A percentile compares a stretch with the other conserved stretches of the same genome.
phyloP scores from a whole-genome alignment of 2,888 invertebrate species.

The Drosophila longiperda region DNA sequence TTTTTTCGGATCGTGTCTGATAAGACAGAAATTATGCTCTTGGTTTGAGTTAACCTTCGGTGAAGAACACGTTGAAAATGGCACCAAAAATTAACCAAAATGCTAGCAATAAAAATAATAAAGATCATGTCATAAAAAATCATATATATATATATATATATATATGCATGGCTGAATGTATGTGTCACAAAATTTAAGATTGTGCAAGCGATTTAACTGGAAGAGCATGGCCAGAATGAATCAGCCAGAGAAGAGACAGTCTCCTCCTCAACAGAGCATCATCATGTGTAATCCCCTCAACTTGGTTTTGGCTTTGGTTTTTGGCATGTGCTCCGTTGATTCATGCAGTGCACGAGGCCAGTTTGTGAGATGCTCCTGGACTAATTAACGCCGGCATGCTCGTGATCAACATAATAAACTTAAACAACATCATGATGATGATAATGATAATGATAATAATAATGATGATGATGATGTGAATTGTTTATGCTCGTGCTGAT shows the following conservation, averaged over 20 bases:
- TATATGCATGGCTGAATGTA: not conserved
- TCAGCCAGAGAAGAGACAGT: not conserved
- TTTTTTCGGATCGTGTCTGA: slow-evolving; percentile 33
- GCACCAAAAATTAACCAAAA: slow-evolving; percentile 11
- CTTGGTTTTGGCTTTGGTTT: not conserved
- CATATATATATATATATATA: no score
- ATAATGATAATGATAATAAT: not conserved
- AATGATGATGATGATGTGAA: not conserved
- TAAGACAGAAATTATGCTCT: slow-evolving; percentile 23
- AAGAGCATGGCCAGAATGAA: slow-evolving; percentile 16
- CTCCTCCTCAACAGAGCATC: not conserved
- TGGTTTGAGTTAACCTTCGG: slow-evolving; percentile 34
- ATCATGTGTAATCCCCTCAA: not conserved
- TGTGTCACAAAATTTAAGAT: not conserved
- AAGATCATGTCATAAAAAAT: not conserved
- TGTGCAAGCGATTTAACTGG: slow-evolving; percentile 28
- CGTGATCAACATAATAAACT: slow-evolving; percentile 36
- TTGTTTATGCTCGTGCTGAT: slow-evolving; percentile 35
- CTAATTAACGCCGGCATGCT: slow-evolving; percentile 53
- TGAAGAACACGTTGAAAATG: slow-evolving; percentile 39
- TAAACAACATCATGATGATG: not conserved
- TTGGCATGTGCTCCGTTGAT: slow-evolving; percentile 32
- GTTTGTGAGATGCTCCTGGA: slow-evolving; percentile 21
- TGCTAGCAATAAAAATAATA: not conserved
- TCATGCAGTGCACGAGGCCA: slow-evolving; percentile 7